Conservation (phyloP, 2,113 vertebrate species). For the Anhinga anhinga region DNA sequence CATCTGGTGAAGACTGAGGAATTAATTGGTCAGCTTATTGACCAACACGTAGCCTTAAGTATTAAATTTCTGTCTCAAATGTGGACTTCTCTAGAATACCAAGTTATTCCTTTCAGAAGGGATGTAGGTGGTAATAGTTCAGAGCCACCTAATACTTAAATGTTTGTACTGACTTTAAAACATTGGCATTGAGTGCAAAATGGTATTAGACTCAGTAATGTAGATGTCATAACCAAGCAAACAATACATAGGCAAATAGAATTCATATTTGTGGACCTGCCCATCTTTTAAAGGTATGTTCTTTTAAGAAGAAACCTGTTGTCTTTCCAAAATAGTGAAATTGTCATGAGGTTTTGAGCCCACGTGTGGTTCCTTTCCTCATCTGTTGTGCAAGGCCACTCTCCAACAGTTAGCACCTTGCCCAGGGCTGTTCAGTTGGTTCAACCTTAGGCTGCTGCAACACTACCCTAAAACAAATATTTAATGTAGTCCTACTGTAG, state of each 20-base stretch:
- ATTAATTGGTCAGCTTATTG: background rate
- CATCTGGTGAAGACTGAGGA: background rate
- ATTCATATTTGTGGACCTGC: background rate
- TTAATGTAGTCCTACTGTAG: background rate
- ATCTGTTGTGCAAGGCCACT: background rate
- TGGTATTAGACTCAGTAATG: background rate
- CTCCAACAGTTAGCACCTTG: background rate
- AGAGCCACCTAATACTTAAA: background rate
- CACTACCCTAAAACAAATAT: background rate
- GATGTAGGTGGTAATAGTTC: background rate
- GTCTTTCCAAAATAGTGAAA: background rate
- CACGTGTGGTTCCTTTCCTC: background rate
- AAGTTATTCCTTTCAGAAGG: background rate
- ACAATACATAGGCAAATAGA: background rate
- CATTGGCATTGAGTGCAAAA: background rate
- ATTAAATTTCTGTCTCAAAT: background rate
- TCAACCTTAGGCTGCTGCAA: background rate
- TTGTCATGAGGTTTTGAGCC: background rate
- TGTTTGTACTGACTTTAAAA: background rate
- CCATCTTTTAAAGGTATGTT: background rate
- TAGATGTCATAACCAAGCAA: background rate
- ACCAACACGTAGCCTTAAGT: background rate
- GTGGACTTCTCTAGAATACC: background rate
- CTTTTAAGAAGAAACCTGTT: background rate
- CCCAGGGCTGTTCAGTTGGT: background rate